Base-by-base conservation (phyloP, 2,888 invertebrate species). In the Andrena minutula region DNA sequence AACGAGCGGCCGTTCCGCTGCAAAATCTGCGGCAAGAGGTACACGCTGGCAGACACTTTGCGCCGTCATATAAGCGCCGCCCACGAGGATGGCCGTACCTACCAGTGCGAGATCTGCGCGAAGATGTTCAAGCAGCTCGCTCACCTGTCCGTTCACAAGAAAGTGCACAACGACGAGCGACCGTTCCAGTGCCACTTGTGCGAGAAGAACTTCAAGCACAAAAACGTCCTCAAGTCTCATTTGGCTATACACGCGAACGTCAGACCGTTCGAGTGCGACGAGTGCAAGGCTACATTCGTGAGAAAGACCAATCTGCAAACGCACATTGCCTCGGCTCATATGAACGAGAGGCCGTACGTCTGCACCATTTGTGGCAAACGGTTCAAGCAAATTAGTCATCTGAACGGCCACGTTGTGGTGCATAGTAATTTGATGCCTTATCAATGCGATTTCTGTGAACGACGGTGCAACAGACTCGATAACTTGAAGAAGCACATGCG, bases 181-280 rank as follows among this genome's bases (percentile, higher is more conserved):
- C 95, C 95, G 0, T 94, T 94, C 78, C 93, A 95, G 41, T 95
- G 95, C 92, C 94, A 95, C 69, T 84, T 94, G 0, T 95, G 95
- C 88, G 95, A 95, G 3, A 94, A 94, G 85, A 94, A 94, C 7
- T 95, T 95, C 86, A 95, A 95, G 85, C 92, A 95, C 58, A 93
- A 94, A 5, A 95, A 95, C 88, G 94, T 95, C 0, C 90, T 95
- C 1, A 94, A 94, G 71, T 94, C 94, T 30, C 95, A 95, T 83
- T 89, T 94, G 32, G 91, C 93, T 0, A 94, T 94, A 7, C 95
- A 95, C 75, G 89, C 95, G 0, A 94, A 94, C 41, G 89, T 93
- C 2, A 91, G 95, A 8, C 92, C 94, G 0, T 95, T 94, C 84
- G 93, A 95, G 49, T 95, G 95, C 84, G 94, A 95, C 78, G 92